Evolutionary conservation across 1,140 invertebrate species (phyloP).

Genomic region (Caligus rogercresseyi): DNA sequence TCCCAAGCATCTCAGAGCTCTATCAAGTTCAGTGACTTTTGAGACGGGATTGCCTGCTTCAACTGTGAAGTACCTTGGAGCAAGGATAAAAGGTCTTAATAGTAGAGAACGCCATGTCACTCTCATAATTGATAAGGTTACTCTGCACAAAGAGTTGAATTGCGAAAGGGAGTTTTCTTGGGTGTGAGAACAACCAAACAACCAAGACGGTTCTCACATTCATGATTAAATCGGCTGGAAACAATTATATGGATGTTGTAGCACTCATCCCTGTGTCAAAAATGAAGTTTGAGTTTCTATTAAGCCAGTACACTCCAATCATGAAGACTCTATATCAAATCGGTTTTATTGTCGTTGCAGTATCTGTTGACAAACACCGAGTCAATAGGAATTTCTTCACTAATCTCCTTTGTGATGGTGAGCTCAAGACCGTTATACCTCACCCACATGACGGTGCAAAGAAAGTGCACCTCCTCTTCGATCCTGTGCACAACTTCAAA

Average conservation of each 20-base stretch:
- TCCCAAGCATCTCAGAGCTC: background rate
- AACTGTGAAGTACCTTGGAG: background rate
- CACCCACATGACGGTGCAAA: background rate
- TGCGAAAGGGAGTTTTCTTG: background rate
- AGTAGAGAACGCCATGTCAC: background rate
- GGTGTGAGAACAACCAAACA: background rate
- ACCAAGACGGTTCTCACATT: background rate
- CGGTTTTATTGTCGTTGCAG: background rate
- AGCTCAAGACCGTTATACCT: background rate
- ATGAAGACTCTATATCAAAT: background rate
- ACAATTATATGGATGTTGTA: conserved; percentile 2
- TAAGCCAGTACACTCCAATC: background rate
- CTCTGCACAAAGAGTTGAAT: background rate
- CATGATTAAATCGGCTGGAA: background rate
- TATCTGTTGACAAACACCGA: background rate
- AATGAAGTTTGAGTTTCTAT: background rate
- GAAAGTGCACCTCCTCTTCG: background rate
- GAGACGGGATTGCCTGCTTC: background rate
- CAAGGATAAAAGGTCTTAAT: background rate
- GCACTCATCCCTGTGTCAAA: background rate
- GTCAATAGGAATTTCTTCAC: conserved; percentile 1
- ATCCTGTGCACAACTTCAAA: conserved; percentile 9
- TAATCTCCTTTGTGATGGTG: background rate
- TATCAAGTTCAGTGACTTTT: background rate
- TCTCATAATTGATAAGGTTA: background rate